phyloP scores from a whole-genome alignment of 2,113 vertebrate genomes.

The Glareola pratincola region DNA sequence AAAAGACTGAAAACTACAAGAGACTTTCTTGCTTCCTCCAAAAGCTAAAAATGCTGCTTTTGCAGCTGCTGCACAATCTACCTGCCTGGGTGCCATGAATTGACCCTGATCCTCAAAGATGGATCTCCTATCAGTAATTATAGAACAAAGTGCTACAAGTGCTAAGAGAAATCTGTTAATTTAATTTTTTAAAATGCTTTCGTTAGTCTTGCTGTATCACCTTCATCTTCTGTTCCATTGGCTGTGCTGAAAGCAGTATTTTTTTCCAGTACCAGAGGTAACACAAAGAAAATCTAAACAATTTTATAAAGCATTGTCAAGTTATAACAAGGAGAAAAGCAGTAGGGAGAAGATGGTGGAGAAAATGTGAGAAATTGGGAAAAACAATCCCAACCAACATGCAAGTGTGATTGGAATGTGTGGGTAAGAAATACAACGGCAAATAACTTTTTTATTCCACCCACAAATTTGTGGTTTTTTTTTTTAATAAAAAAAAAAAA shows the following conservation, averaged over 20 bases:
- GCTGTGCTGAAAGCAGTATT: not conserved
- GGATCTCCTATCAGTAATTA: not conserved
- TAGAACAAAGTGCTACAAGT: not conserved
- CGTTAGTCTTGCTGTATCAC: not conserved
- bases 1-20: not conserved
- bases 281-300: not conserved
- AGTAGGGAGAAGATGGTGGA: not conserved
- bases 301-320: not conserved
- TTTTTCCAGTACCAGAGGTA: not conserved
- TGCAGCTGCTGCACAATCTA: not conserved
- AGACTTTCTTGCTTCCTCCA: not conserved
- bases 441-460: not conserved
- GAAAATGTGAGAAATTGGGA: not conserved
- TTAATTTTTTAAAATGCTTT: not conserved
- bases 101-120: not conserved
- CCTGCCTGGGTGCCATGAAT: not conserved
- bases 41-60: not conserved
- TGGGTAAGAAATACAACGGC: not conserved
- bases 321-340: not conserved
- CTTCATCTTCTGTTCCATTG: not conserved
- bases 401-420: not conserved
- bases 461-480: not conserved
- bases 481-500: not conserved
- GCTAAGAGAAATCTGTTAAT: not conserved
- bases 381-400: not conserved